Evolutionary conservation across 2,888 invertebrate genomes (phyloP), one percentile per base, ranked within the genome.

Genomic region (Drosophila phalerata): DNA sequence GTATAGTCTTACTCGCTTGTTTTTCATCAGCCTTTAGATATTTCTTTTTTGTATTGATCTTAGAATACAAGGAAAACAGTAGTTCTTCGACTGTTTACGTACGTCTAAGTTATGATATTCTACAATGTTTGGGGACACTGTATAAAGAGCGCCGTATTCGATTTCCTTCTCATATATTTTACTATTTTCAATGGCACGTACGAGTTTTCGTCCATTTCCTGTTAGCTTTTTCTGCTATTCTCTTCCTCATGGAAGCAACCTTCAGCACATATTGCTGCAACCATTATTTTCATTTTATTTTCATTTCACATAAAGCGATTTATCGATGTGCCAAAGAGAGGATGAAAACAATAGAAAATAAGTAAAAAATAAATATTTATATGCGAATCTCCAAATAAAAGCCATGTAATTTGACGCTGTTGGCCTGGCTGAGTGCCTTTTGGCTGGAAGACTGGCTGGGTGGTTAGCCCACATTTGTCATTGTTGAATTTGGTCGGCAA

Each of bases 351-450:
- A 43, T 28, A 55, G 37, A 37, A 15, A n/a, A 17, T 22, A 34
- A 30, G 5, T n/a, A 38, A 25, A 55, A 48, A 56, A 56, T 56
- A 79, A 79, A 82, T 83, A 79, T 80, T 79, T 80, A 79, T 73
- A 67, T 49, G 57, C 70, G 49, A 48, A 66, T 64, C 61, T 43
- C 61, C 73, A 76, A 84, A 71, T 77, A 71, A 86, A 83, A 75
- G 86, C 67, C 74, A 79, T 83, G 74, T 86, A 86, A 88, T 88
- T 86, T 76, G 72, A 56, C 57, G 76, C 73, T 67, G 58, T 58
- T 83, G 56, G 56, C 58, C 55, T 56, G 55, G 55, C 43, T 32
- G 43, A 43, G 32, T 19, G 55, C 22, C 25, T 51, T 3, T 51
- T 66, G 73, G 45, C 57, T 51, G 30, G 11, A 32, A 19, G 48